A percentile compares a stretch with the other conserved stretches of the same genome.
Conservation (phyloP, 2,888 invertebrate genomes). For the Cheilosia grossa region DNA sequence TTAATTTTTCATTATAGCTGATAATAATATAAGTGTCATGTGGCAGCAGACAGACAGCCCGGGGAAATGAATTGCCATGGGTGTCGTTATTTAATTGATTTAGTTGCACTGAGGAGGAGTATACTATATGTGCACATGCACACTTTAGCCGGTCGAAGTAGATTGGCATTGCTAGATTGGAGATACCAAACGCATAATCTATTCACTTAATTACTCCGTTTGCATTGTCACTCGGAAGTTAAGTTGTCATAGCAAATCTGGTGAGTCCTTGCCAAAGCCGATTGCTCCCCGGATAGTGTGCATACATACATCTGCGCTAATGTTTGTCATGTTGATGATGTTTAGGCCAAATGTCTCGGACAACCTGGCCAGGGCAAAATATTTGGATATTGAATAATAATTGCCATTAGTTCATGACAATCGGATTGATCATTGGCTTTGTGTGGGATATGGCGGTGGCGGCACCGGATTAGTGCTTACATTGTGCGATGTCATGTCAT, state of each 20-base stretch:
- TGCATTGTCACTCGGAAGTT: conserved; percentile 32
- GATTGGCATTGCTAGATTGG: conserved; percentile 39
- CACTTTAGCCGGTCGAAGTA: conserved; percentile 21
- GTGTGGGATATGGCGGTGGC: background rate
- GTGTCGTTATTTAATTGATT: conserved; percentile 69
- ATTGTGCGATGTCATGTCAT: background rate
- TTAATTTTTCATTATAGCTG: conserved; percentile 70
- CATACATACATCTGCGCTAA: conserved; percentile 29
- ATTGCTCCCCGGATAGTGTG: conserved; percentile 29
- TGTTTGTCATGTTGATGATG: conserved; percentile 58
- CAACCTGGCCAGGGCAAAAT: conserved; percentile 40
- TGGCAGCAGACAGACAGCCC: conserved; percentile 16
- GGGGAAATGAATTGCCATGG: conserved; percentile 50
- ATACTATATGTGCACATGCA: background rate
- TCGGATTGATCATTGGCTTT: conserved; percentile 1
- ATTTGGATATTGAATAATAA: conserved; percentile 45
- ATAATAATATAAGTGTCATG: conserved; percentile 54
- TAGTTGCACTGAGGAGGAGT: conserved; percentile 37
- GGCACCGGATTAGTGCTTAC: background rate
- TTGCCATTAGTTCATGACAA: conserved; percentile 26
- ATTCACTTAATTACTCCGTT: conserved; percentile 64
- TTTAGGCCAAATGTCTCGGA: conserved; percentile 38
- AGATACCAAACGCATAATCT: conserved; percentile 65
- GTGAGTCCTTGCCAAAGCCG: conserved; percentile 29
- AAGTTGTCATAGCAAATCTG: conserved; percentile 39